Percentiles rank a stretch among this genome's conserved stretches.
phyloP scores from a whole-genome alignment of 2,113 vertebrate genomes.

The Talpa occidentalis region DNA sequence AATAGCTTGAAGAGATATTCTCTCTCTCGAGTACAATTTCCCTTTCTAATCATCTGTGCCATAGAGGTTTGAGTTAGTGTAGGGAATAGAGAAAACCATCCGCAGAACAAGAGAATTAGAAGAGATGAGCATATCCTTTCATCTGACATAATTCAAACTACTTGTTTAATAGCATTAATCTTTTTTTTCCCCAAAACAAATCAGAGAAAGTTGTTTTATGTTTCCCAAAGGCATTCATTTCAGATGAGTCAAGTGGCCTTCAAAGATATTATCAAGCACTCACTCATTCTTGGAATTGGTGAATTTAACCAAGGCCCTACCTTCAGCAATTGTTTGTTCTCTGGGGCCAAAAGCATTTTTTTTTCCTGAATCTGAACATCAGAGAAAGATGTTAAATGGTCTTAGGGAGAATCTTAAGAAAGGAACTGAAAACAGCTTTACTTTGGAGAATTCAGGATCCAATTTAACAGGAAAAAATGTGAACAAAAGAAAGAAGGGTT shows the following conservation, averaged over 20 bases:
- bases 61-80: not conserved
- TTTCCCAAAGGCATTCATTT: constrained; percentile 5
- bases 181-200: constrained; percentile 65
- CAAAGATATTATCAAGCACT: not conserved
- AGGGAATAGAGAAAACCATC: constrained; percentile 26
- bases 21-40: constrained; percentile 42
- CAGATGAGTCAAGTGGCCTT: constrained; percentile 32
- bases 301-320: not conserved
- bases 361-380: not conserved
- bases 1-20: not conserved
- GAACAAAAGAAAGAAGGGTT: constrained; percentile 21
- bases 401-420: not conserved
- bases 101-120: not conserved
- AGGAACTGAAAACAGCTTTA: not conserved
- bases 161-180: constrained; percentile 53
- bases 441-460: not conserved
- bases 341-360: not conserved
- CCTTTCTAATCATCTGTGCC: constrained; percentile 27
- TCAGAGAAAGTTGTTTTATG: constrained; percentile 20
- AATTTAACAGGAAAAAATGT: not conserved
- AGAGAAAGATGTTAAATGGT: not conserved
- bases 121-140: constrained; percentile 16
- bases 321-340: not conserved
- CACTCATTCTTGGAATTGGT: not conserved
- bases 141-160: constrained; percentile 5